A percentile compares a stretch with the other conserved stretches of the same genome.
These are phyloP conservation scores for Hylaeus anthracinus DNA, from an alignment of 1,140 invertebrate genomes.

Conservation along the genomic window DNA sequence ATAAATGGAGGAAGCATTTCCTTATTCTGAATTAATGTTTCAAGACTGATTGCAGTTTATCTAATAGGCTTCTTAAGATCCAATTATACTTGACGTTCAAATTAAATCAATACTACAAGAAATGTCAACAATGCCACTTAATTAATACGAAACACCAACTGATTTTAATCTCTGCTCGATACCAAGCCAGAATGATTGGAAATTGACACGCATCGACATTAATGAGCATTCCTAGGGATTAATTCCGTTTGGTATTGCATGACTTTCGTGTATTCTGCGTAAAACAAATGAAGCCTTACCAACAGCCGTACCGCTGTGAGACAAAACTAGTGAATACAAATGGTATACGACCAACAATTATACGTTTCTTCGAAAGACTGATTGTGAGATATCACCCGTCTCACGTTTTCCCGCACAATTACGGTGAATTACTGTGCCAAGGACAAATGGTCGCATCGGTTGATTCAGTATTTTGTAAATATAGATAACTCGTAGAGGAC, in stretches of 20 bases:
- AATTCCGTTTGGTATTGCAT: not conserved
- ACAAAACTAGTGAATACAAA: conserved; percentile 3
- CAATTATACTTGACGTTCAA: too few species aligned
- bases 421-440: not conserved
- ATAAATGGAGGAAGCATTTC: too few species aligned
- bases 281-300: not conserved
- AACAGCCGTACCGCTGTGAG: not conserved
- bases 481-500: not conserved
- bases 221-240: too few species aligned
- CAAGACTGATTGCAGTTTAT: too few species aligned
- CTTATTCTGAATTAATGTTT: too few species aligned
- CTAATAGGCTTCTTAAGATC: too few species aligned
- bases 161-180: too few species aligned
- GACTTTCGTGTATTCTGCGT: not conserved
- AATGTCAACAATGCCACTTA: too few species aligned
- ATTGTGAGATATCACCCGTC: not conserved
- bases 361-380: not conserved
- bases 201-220: too few species aligned
- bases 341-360: not conserved
- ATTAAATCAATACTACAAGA: too few species aligned
- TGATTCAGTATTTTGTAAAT: not conserved
- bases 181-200: too few species aligned
- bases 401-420: not conserved
- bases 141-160: too few species aligned
- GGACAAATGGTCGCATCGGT: not conserved